A percentile compares a stretch with the other conserved stretches of the same genome.
phyloP scores from a whole-genome alignment of 2,797 vertebrate genomes.

The Chaetodon trifasciatus region DNA sequence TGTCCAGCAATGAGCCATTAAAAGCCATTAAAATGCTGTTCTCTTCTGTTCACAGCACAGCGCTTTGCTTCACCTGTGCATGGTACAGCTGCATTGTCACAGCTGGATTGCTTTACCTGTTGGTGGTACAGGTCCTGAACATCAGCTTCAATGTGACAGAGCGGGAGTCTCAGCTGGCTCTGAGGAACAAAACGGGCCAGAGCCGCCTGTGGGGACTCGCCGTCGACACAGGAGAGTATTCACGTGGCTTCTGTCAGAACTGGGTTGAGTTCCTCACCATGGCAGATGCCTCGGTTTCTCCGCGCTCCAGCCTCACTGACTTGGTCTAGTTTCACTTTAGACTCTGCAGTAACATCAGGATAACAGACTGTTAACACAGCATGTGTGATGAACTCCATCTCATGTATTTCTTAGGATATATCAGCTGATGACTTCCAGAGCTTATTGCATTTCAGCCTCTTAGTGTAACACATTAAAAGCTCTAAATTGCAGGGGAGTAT shows the following conservation, averaged over 20 bases:
- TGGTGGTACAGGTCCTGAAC: conserved; percentile 92
- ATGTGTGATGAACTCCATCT: conserved; percentile 3
- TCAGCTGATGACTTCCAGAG: conserved; percentile 2
- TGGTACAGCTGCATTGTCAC: conserved; percentile 96
- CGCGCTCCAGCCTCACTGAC: conserved; percentile 63
- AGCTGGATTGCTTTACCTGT: conserved; percentile 90
- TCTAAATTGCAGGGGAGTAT: background rate
- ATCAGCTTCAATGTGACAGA: conserved; percentile 97
- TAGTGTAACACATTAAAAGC: background rate
- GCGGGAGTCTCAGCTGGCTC: conserved; percentile 92
- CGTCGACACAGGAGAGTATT: conserved; percentile 89
- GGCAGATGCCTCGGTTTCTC: conserved; percentile 61
- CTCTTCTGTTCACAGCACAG: conserved; percentile 84
- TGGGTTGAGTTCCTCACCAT: conserved; percentile 95
- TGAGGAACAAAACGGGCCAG: conserved; percentile 89
- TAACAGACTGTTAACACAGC: background rate
- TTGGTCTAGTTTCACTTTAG: conserved; percentile 78
- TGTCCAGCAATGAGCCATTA: background rate
- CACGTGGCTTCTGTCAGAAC: conserved; percentile 91
- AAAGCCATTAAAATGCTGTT: background rate
- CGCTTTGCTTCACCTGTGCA: conserved; percentile 95
- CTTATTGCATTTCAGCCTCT: conserved; percentile 16
- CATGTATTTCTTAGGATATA: conserved; percentile 4
- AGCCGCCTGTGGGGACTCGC: conserved; percentile 90
- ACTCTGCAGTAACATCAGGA: background rate